These are phyloP conservation scores for Boleophthalmus pectinirostris DNA, from an alignment of 2,113 vertebrate species.

Conservation along the genomic window DNA sequence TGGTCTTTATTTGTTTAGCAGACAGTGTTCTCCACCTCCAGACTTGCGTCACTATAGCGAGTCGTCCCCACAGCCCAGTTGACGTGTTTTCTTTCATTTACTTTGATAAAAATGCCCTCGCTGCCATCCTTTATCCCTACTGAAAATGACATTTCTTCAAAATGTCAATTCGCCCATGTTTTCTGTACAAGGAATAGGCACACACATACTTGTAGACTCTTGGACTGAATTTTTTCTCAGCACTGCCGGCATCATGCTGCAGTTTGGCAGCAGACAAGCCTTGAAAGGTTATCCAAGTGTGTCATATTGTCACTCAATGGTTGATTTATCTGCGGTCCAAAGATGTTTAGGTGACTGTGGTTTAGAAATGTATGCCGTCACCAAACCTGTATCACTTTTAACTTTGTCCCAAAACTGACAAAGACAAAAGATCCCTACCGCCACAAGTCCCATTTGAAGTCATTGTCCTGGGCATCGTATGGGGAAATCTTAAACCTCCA, in stretches of 20 bases:
- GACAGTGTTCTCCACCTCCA: conserved; percentile 25
- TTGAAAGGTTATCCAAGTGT: conserved; percentile 62
- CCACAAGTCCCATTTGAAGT: conserved; percentile 25
- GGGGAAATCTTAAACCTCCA: conserved; percentile 50
- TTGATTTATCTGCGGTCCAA: conserved; percentile 40
- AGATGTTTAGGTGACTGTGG: conserved; percentile 13
- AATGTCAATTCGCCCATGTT: conserved; percentile 60
- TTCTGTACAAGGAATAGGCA: conserved; percentile 25
- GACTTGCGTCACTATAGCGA: conserved; percentile 62
- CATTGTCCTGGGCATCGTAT: conserved; percentile 11
- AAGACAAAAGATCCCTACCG: conserved; percentile 12
- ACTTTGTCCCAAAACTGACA: conserved; percentile 8
- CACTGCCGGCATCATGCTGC: conserved; percentile 40
- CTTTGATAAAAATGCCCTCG: conserved; percentile 63
- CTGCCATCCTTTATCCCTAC: conserved; percentile 46
- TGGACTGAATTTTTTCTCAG: conserved; percentile 21
- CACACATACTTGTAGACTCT: conserved; percentile 52
- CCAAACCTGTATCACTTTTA: conserved; percentile 21
- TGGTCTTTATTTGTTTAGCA: conserved; percentile 39
- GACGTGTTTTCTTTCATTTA: conserved; percentile 48
- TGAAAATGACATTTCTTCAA: conserved; percentile 65
- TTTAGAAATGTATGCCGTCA: conserved; percentile 2
- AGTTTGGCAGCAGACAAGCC: conserved; percentile 48
- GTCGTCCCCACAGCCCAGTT: conserved; percentile 36
- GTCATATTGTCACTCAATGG: conserved; percentile 53